These are phyloP conservation scores for Channa argus DNA, from an alignment of 2,113 vertebrate species.

Conservation along the genomic window DNA sequence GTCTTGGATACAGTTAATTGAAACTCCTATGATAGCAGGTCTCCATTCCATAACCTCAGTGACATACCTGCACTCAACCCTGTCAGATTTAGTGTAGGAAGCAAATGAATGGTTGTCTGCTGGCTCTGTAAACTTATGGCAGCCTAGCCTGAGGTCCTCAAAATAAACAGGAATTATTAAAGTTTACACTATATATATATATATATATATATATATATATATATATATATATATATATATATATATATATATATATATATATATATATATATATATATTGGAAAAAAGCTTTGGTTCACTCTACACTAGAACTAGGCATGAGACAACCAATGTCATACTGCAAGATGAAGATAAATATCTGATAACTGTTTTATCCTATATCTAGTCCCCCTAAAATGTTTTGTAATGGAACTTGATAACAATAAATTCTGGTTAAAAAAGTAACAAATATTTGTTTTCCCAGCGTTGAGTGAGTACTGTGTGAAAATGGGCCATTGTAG, in stretches of 20 bases:
- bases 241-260: too few relatives aligned
- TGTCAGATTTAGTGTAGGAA: slow-evolving; percentile 17
- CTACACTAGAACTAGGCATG: not conserved
- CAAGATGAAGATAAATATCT: not conserved
- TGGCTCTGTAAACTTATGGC: slow-evolving; percentile 25
- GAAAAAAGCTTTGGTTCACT: not conserved
- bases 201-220: too few relatives aligned
- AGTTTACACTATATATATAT: not conserved
- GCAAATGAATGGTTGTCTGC: slow-evolving; percentile 8
- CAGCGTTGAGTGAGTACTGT: not conserved
- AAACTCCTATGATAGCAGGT: slow-evolving; percentile 42
- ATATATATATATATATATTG: too few relatives aligned
- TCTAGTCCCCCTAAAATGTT: too few relatives aligned
- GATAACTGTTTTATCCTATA: too few relatives aligned
- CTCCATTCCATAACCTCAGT: slow-evolving; percentile 29
- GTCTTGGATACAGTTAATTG: slow-evolving; percentile 25
- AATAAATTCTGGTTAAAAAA: too few relatives aligned
- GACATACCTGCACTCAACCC: slow-evolving; percentile 13
- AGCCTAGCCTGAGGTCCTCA: not conserved
- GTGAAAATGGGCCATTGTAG: slow-evolving; percentile 26
- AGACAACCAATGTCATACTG: not conserved
- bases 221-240: too few relatives aligned
- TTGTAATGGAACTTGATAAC: too few relatives aligned
- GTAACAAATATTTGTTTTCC: too few relatives aligned
- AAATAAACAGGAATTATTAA: slow-evolving; percentile 2